Evolutionary conservation across 2,888 invertebrate genomes (phyloP), one percentile per base, ranked within the genome.

Genomic region (Tinea pellionella): DNA sequence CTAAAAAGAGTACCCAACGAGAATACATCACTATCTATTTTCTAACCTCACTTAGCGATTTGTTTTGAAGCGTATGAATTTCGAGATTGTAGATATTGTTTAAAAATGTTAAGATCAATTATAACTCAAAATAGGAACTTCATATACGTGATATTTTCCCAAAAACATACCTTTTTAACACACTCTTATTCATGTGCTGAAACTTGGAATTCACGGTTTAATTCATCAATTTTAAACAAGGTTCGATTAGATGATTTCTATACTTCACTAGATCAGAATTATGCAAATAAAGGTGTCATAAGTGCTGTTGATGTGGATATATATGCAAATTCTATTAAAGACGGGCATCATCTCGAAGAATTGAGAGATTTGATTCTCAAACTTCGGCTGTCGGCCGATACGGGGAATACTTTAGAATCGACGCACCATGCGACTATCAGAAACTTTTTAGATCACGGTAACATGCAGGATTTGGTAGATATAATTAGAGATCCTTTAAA

Each of bases 301-400:
- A 93, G 91, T 75, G 92, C 94, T 2, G 89, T 96, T 24, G 96
- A 96, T 76, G 89, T 96, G 8, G 96, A 96, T 72, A 88, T 96
- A 66, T 94, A 94, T 75, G 92, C 91, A 0, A 94, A 96, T 78
- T 89, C 89, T 18, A 71, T 93, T 4, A 84, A 78, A 47, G 88
- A 90, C 60, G 73, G 85, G 0, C 71, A 69, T 1, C 89, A 92
- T 67, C 70, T 91, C 0, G 92, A 94, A 41, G 95, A 96, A 77
- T 74, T 96, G 8, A 89, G 92, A 63, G 93, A 94, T 72, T 73
- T 95, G 13, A 72, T 93, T 30, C 88, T 92, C 72, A 92, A 91
- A 71, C 85, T 96, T 61, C 85, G 97, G 62, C 80, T 92, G 63
- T 92, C 93, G 13, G 89, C 91, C 4, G 92, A 93, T 67, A 91